Base-by-base conservation (phyloP, 2,797 vertebrate genomes). In the Microctenopoma stevenorrisi region DNA sequence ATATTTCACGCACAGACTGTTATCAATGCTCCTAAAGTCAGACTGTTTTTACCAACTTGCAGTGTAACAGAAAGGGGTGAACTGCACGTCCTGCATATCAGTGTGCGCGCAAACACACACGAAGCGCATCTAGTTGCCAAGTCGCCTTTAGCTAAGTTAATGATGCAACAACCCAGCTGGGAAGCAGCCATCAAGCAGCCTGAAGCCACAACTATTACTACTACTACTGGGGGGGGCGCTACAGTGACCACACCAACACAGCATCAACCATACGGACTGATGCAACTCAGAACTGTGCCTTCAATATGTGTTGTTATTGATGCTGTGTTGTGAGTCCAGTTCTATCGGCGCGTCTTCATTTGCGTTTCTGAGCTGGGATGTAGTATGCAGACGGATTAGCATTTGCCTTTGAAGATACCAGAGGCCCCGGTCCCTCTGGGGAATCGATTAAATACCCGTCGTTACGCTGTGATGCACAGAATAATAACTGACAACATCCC, bases 261-360 rank as follows among this genome's bases (percentile, higher is more conserved):
- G 48, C 58, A 79, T 57, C 49, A 30, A 75, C 76, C 66, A 80
- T 58, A 75, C 25, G 30, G 70, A 88, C 77, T 81, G 58, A 88
- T 90, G 89, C 82, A 88, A 84, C 77, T 86, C 84, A 88, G 85
- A 85, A 72, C 79, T 83, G 92, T 93, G 92, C 93, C 93, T 94
- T 94, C 89, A 92, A 78, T 64, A 15, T 40, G 76, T 85, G 68
- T 78, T 38, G 53, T 81, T 62, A 26, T 42, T 30, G 56, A 70
- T 72, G 78, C 74, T 35, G 50, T 54, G 64, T 86, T 48, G 64
- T 75, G 68, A 74, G 78, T 79, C 74, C 77, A 71, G 72, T 69
- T 58, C 64, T 48, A 40, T 28, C 26, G 67, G 58, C 64, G 58
- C 65, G 51, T 84, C 60, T 46, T 3, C 7, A 48, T 55, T 61